Evolutionary conservation across 2,888 invertebrate species (phyloP), one percentile per base, ranked within the genome.

Genomic region (Allygus modestus): DNA sequence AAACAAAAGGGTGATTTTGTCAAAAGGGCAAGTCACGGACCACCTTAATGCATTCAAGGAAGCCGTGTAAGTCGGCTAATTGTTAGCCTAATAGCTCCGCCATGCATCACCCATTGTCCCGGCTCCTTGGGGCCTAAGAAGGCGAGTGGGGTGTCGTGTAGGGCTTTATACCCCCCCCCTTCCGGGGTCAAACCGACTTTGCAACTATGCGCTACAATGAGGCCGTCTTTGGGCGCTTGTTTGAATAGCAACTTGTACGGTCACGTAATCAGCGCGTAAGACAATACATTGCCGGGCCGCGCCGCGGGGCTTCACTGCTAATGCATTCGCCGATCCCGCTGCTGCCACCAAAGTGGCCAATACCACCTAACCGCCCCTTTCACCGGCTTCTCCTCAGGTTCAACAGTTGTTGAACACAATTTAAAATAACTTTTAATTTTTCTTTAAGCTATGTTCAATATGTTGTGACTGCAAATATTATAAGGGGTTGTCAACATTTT

Each of bases 201-300:
- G 65, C 82, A 82, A 82, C 82, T 82, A 82, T 82, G 82, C 71
- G 69, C 23, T 23, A 71, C 71, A 71, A 71, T 82, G 31, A 82
- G n/a, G 65, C 41, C 43, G 82, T 46, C 65, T 65, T 17, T n/a
- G 12, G 61, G 20, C 28, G n/a, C n/a, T n/a, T 61, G 81, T 79
- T 51, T 81, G 81, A 81, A 81, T 81, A 81, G 81, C 58, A 41
- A 81, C 54, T 81, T 81, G 81, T 77, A 73, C 15, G 77, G 46
- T 1, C 43, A 7, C n/a, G 46, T 54, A 58, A 81, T 81, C 81
- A 81, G 37, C 17, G 9, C 26, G 54, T 54, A 31, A 65, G 65
- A 65, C 65, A 65, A 65, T 65, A 65, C 65, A 31, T 31, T 26
- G 54, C 20, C 5, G 58, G 4, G 58, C 23, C 2, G 58, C 28